Percentiles rank a stretch among this genome's conserved stretches.
These are phyloP conservation scores for Eurypyga helias DNA, from an alignment of 2,113 vertebrate genomes.

Conservation along the genomic window DNA sequence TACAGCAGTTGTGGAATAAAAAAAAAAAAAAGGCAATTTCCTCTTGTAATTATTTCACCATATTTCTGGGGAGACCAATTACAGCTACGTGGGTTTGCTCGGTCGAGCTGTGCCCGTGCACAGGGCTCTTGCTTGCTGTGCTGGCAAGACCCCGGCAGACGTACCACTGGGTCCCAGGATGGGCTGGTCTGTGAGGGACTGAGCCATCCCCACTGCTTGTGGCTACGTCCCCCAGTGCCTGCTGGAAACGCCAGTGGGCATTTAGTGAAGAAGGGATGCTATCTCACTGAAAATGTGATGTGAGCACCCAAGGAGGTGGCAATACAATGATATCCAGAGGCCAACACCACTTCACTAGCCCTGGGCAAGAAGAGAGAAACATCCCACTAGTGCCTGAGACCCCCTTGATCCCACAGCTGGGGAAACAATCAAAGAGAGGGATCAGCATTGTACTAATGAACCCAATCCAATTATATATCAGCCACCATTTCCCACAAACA, in stretches of 20 bases:
- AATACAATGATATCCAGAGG: background rate
- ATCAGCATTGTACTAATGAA: background rate
- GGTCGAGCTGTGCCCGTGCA: rapidly evolving
- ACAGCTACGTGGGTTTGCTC: background rate
- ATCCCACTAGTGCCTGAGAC: background rate
- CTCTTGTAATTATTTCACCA: background rate
- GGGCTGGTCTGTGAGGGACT: background rate
- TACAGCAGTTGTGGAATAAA: background rate
- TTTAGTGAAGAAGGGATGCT: background rate
- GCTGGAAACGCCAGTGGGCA: background rate
- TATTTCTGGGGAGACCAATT: background rate
- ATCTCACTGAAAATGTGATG: background rate
- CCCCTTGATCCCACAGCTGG: background rate
- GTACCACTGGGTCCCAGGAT: too few species aligned
- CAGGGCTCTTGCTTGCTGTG: rapidly evolving
- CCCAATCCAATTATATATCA: background rate
- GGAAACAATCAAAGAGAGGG: background rate
- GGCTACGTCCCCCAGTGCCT: rapidly evolving
- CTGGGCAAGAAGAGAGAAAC: background rate
- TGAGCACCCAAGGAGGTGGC: background rate
- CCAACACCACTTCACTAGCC: background rate
- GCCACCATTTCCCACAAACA: background rate
- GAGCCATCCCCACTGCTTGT: background rate
- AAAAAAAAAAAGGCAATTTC: background rate
- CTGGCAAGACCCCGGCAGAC: rapidly evolving